A percentile compares a stretch with the other conserved stretches of the same genome.
phyloP scores from a whole-genome alignment of 2,888 invertebrate genomes.

The Dasysyrphus tricinctus region DNA sequence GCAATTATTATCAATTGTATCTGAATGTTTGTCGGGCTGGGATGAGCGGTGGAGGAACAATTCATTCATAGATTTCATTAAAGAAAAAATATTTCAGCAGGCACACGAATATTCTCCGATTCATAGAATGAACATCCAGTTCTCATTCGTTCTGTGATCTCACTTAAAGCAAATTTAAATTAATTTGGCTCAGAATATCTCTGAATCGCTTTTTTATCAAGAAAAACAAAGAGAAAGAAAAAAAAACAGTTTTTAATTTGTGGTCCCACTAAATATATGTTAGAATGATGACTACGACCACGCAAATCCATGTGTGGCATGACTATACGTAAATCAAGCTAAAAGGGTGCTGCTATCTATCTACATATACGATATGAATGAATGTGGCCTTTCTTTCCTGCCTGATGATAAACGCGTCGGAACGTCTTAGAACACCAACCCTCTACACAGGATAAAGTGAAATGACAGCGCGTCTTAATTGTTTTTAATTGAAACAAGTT shows the following conservation, averaged over 20 bases:
- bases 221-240: constrained; percentile 30
- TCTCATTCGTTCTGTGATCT: constrained; percentile 23
- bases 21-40: background rate
- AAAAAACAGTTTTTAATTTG: constrained; percentile 41
- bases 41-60: background rate
- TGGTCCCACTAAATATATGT: constrained; percentile 41
- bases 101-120: constrained; percentile 34
- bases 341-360: constrained; percentile 3
- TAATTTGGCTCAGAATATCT: constrained; percentile 62
- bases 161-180: constrained; percentile 73
- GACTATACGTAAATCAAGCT: background rate
- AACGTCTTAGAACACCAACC: constrained; percentile 26
- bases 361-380: background rate
- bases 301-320: constrained; percentile 56
- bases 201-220: constrained; percentile 69
- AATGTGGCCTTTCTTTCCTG: constrained; percentile 58
- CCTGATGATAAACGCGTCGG: constrained; percentile 25
- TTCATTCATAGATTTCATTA: constrained; percentile 72
- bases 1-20: constrained; percentile 73
- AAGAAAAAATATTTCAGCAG: constrained; percentile 13
- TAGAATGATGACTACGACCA: constrained; percentile 32
- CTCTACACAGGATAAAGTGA: constrained; percentile 51
- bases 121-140: constrained; percentile 37
- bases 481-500: constrained; percentile 75
- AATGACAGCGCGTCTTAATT: constrained; percentile 76